Conservation (phyloP, 2,797 vertebrate species). For the Argya squamiceps region DNA sequence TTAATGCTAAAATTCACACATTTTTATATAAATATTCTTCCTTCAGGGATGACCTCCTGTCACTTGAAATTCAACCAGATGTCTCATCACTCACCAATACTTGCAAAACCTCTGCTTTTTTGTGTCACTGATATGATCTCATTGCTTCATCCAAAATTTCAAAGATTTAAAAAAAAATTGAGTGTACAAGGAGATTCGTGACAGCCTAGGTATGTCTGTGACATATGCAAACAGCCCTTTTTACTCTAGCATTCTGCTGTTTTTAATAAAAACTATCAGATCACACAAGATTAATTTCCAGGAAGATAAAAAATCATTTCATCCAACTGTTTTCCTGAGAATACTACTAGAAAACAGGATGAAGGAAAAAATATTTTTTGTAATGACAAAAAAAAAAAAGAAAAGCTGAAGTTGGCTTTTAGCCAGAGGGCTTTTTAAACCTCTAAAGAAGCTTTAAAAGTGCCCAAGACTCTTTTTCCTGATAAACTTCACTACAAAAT, state of each 20-base stretch:
- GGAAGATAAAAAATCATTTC: background rate
- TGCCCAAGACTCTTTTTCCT: background rate
- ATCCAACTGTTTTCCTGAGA: background rate
- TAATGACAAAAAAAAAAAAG: background rate
- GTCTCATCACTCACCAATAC: background rate
- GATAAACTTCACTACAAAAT: background rate
- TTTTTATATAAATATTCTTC: background rate
- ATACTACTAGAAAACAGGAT: background rate
- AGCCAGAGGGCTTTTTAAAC: background rate
- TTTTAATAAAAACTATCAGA: background rate
- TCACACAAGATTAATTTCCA: background rate
- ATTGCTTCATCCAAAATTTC: background rate
- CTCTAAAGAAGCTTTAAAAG: background rate
- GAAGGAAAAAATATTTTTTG: background rate
- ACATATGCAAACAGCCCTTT: background rate
- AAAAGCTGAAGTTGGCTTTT: background rate
- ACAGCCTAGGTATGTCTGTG: background rate
- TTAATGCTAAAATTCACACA: background rate
- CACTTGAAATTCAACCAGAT: background rate
- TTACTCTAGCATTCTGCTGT: background rate
- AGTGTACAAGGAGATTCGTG: background rate
- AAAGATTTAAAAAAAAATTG: conserved; percentile 8
- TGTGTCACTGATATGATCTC: background rate
- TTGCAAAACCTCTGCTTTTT: background rate
- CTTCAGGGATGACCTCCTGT: background rate